A percentile compares a stretch with the other conserved stretches of the same genome.
Conservation (phyloP, 2,888 invertebrate genomes). For the Mythimna vitellina region DNA sequence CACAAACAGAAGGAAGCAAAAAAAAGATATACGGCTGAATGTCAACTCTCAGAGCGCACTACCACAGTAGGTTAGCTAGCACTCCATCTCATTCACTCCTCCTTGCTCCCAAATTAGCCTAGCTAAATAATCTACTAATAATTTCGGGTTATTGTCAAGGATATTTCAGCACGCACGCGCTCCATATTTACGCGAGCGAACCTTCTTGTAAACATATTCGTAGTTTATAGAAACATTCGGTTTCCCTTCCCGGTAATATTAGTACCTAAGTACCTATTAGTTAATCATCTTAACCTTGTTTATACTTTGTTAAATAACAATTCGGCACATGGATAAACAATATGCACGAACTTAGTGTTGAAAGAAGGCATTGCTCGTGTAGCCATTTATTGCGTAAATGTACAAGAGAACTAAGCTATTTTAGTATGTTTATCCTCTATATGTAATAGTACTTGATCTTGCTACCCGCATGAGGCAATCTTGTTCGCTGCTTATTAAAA, state of each 20-base stretch:
- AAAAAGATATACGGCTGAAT: neutral
- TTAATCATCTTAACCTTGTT: constrained; percentile 63
- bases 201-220: constrained; percentile 68
- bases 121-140: constrained; percentile 29
- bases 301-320: constrained; percentile 61
- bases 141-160: constrained; percentile 64
- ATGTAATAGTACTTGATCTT: constrained; percentile 66
- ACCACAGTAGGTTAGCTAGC: neutral
- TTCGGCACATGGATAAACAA: constrained; percentile 65
- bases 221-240: constrained; percentile 66
- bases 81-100: constrained; percentile 17
- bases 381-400: constrained; percentile 34
- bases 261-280: constrained; percentile 37
- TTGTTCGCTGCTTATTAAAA: constrained; percentile 16
- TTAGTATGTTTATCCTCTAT: constrained; percentile 57
- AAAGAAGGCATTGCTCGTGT: constrained; percentile 46
- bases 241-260: constrained; percentile 57
- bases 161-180: constrained; percentile 48
- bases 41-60: neutral
- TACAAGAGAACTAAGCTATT: constrained; percentile 49
- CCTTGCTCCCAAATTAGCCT: constrained; percentile 33
- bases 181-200: constrained; percentile 59
- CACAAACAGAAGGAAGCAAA: neutral
- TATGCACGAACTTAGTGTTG: constrained; percentile 46
- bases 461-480: constrained; percentile 49